Evolutionary conservation across 2,797 vertebrate genomes (phyloP), one percentile per base, ranked within the genome.

Genomic region (Sebastes dallii): DNA sequence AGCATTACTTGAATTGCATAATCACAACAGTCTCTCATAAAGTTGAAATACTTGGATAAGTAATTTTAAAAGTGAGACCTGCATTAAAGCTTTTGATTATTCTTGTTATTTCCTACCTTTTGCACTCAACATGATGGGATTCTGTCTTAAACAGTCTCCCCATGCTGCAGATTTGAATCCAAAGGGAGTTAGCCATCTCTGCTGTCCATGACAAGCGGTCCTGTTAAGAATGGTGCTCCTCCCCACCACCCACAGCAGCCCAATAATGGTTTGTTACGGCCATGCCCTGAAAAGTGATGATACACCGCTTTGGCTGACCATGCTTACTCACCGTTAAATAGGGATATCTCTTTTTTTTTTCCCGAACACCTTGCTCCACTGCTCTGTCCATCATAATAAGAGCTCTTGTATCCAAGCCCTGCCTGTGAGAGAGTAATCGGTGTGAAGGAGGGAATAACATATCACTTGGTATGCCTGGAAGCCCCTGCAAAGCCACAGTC

Each of bases 311-410:
- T 85, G 81, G 74, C 78, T 24, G 14, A 56, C 86, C 82, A 85
- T 84, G 89, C 85, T 86, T 91, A 82, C 89, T 90, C 78, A 89
- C 90, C 72, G 81, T 92, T 90, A 89, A 88, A 91, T 87, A 83
- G 84, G 88, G 71, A 88, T 91, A 91, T 92, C 86, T 87, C 73
- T 74, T 86, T 68, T 72, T 87, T 73, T 78, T 65, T 52, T 24
- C 27, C 46, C 82, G 64, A 86, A 88, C 91, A 88, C 93, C 90
- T 93, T 90, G 84, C 82, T 80, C 83, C 78, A 75, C 73, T 80
- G 68, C 77, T 83, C 88, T 91, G 92, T 94, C 91, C 89, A 93
- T 95, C 93, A 94, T 90, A 91, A 87, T 93, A 92, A 93, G 76
- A 84, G 81, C 79, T 76, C 88, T 90, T 89, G 89, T 93, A 86